phyloP scores from a whole-genome alignment of 2,113 vertebrate genomes.

The Gavia stellata region DNA sequence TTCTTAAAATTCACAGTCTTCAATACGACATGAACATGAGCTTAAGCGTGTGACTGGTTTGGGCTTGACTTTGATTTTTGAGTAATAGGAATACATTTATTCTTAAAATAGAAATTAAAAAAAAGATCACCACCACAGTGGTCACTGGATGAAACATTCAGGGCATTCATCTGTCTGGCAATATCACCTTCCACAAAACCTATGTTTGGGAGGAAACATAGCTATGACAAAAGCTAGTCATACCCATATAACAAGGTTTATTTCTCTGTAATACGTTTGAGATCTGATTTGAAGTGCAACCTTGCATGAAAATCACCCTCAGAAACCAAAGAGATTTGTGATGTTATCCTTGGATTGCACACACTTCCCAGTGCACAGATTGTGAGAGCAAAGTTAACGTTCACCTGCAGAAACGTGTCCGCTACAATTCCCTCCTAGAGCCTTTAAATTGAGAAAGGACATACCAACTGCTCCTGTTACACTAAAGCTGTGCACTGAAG shows the following conservation, averaged over 20 bases:
- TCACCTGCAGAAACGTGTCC: neutral
- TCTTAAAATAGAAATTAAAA: neutral
- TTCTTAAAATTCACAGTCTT: neutral
- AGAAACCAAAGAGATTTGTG: neutral
- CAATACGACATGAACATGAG: fast-evolving
- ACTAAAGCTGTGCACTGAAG: neutral
- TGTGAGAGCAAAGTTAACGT: neutral
- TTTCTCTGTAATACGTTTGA: too few relatives aligned
- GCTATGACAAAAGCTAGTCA: neutral
- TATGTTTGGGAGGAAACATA: neutral
- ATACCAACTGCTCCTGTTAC: neutral
- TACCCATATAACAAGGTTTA: neutral
- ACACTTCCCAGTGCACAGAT: neutral
- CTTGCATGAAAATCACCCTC: neutral
- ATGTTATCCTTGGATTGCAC: neutral
- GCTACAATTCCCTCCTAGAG: neutral
- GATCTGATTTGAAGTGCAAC: too few relatives aligned
- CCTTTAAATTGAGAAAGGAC: neutral
- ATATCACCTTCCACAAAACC: neutral
- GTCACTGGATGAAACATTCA: neutral
- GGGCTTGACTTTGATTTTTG: neutral
- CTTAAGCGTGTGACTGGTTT: neutral
- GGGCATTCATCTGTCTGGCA: neutral
- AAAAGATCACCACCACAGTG: neutral
- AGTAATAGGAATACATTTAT: neutral